These are phyloP conservation scores for Drosophila multiciliata DNA, from an alignment of 2,888 invertebrate genomes.

Conservation along the genomic window DNA sequence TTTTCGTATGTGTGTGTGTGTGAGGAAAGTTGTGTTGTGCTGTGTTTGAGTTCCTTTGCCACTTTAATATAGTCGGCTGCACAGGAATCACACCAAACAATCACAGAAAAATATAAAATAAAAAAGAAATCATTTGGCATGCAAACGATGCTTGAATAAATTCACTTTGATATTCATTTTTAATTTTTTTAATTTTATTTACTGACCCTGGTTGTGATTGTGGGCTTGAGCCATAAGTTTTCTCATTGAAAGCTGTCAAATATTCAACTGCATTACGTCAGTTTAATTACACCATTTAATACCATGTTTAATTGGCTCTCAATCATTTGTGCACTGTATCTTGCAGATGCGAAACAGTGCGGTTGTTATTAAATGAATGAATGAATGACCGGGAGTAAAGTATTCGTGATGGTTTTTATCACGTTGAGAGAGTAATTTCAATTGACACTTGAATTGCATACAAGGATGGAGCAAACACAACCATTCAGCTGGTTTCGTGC, in stretches of 20 bases:
- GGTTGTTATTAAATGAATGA: constrained; percentile 45
- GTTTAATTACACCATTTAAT: constrained; percentile 66
- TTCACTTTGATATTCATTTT: constrained; percentile 45
- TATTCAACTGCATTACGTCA: constrained; percentile 39
- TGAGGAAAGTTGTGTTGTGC: constrained; percentile 46
- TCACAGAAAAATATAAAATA: not conserved
- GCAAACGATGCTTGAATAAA: constrained; percentile 60
- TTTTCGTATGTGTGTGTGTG: constrained; percentile 7
- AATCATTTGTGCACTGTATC: constrained; percentile 52
- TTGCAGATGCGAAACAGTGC: constrained; percentile 1
- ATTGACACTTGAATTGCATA: constrained; percentile 31
- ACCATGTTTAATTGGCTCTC: constrained; percentile 55
- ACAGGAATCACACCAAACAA: not conserved
- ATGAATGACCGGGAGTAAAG: constrained; percentile 24
- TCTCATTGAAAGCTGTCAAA: constrained; percentile 24
- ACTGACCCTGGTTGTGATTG: constrained; percentile 1
- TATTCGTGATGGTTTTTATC: constrained; percentile 21
- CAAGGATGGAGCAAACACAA: constrained; percentile 7
- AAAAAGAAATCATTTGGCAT: constrained; percentile 42
- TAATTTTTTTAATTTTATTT: not conserved
- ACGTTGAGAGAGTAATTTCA: constrained; percentile 17
- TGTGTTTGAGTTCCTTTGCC: constrained; percentile 29
- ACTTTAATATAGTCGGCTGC: constrained; percentile 51
- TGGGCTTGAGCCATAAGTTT: constrained; percentile 41
- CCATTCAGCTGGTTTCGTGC: constrained; percentile 5